Percentiles rank a stretch among this genome's conserved stretches.
phyloP scores from a whole-genome alignment of 2,113 vertebrate species.

The Perccottus glenii region DNA sequence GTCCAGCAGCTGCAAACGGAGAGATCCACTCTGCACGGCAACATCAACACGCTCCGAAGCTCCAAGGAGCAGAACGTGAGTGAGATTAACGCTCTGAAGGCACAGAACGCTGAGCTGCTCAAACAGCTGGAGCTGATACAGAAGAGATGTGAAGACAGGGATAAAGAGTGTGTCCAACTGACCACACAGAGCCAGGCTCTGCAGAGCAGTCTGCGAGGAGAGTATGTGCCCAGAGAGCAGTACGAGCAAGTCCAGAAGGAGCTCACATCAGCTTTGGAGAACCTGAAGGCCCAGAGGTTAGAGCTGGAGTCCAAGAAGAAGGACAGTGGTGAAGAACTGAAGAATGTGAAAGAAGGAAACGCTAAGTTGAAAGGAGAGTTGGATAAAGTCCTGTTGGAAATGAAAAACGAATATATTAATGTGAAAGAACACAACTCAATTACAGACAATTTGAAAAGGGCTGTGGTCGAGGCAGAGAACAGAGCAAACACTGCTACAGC shows the following conservation, averaged over 20 bases:
- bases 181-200: constrained; percentile 77
- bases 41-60: constrained; percentile 72
- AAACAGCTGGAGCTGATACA: constrained; percentile 79
- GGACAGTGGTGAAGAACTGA: constrained; percentile 75
- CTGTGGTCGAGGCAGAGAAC: constrained; percentile 67
- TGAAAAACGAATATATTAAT: constrained; percentile 78
- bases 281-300: constrained; percentile 77
- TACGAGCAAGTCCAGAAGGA: constrained; percentile 80
- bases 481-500: constrained; percentile 57
- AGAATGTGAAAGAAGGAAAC: constrained; percentile 83
- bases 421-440: constrained; percentile 76
- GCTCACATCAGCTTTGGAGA: constrained; percentile 79
- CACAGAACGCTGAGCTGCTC: constrained; percentile 72
- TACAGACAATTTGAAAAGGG: constrained; percentile 57
- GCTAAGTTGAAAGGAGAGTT: constrained; percentile 79
- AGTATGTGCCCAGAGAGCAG: constrained; percentile 80
- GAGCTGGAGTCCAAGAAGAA: constrained; percentile 77
- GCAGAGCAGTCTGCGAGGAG: constrained; percentile 75
- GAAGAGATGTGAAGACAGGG: constrained; percentile 75
- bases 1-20: constrained; percentile 81
- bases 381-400: constrained; percentile 71
- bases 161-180: constrained; percentile 72
- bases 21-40: constrained; percentile 77
- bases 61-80: constrained; percentile 75
- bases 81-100: constrained; percentile 76